Conservation (phyloP, 1,140 invertebrate genomes). For the Chionoecetes opilio region DNA sequence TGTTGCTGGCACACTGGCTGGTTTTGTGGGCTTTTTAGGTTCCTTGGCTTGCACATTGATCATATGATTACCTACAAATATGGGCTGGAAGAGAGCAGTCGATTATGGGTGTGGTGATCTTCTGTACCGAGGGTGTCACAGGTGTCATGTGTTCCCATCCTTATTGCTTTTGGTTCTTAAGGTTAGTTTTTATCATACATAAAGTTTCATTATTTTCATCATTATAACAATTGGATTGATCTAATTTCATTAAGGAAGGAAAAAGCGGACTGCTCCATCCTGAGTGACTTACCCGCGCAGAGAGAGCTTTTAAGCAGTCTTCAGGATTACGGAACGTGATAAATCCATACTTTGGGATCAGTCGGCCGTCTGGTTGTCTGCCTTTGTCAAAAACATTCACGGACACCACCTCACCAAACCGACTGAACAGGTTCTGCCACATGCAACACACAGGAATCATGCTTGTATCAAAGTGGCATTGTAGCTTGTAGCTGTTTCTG, state of each 20-base stretch:
- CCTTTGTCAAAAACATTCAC: slow-evolving; percentile 65
- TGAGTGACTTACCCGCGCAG: slow-evolving; percentile 53
- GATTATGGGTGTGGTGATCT: slow-evolving; percentile 31
- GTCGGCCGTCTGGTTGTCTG: slow-evolving; percentile 51
- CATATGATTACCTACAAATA: slow-evolving; percentile 67
- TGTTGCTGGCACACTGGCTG: slow-evolving; percentile 30
- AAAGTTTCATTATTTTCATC: no score
- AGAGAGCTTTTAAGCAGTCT: slow-evolving; percentile 62
- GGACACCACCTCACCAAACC: slow-evolving; percentile 72
- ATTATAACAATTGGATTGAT: neutral
- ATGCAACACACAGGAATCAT: slow-evolving; percentile 9
- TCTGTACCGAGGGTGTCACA: neutral
- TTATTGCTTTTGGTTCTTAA: neutral
- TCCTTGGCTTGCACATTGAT: slow-evolving; percentile 73
- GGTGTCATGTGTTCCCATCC: neutral
- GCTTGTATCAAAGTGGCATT: neutral
- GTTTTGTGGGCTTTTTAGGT: slow-evolving; percentile 62
- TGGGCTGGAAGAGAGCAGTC: slow-evolving; percentile 73
- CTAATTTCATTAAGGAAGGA: neutral
- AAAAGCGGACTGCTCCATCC: slow-evolving; percentile 36
- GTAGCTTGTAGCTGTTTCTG: neutral
- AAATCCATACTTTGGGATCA: slow-evolving; percentile 70
- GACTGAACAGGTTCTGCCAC: slow-evolving; percentile 70
- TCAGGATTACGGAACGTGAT: slow-evolving; percentile 63
- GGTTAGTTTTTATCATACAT: no score